Conservation (phyloP, 2,888 invertebrate genomes). For the Ypsolopha sequella region DNA sequence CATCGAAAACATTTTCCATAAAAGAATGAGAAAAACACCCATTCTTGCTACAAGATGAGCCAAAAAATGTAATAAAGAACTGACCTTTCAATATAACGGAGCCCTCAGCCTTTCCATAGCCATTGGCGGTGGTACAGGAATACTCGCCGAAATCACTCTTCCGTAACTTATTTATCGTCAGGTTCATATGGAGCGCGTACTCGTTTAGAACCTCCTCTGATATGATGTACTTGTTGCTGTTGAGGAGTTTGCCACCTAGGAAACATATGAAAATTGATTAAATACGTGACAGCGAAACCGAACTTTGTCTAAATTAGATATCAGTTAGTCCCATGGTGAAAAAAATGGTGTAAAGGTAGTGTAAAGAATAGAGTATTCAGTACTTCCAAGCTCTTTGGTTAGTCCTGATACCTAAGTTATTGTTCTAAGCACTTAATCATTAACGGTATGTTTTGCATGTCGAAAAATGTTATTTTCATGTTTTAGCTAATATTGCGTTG, state of each 20-base stretch:
- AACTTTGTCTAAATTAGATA: background rate
- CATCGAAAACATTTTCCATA: too few species aligned
- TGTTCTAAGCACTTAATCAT: too few species aligned
- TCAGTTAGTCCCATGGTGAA: background rate
- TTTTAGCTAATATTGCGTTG: too few species aligned
- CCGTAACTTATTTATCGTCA: conserved; percentile 82
- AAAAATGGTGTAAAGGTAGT: background rate
- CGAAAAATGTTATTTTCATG: too few species aligned
- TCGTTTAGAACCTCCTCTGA: conserved; percentile 79
- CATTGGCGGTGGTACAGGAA: conserved; percentile 83
- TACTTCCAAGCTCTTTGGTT: background rate
- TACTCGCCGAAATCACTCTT: conserved; percentile 84
- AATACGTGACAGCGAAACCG: background rate
- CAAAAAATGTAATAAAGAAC: background rate
- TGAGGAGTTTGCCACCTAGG: conserved; percentile 79
- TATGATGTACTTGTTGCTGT: conserved; percentile 81
- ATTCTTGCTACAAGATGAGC: background rate
- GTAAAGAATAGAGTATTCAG: too few species aligned
- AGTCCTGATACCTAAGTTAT: background rate
- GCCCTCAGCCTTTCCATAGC: conserved; percentile 83
- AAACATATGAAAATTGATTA: conserved; percentile 5
- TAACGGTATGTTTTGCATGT: too few species aligned
- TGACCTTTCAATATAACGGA: conserved; percentile 84
- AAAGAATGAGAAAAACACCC: background rate
- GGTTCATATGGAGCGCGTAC: conserved; percentile 83